Percentiles rank a stretch among this genome's conserved stretches.
Evolutionary conservation across 1,140 invertebrate species (phyloP).

Genomic region (Melanaphis sacchari): DNA sequence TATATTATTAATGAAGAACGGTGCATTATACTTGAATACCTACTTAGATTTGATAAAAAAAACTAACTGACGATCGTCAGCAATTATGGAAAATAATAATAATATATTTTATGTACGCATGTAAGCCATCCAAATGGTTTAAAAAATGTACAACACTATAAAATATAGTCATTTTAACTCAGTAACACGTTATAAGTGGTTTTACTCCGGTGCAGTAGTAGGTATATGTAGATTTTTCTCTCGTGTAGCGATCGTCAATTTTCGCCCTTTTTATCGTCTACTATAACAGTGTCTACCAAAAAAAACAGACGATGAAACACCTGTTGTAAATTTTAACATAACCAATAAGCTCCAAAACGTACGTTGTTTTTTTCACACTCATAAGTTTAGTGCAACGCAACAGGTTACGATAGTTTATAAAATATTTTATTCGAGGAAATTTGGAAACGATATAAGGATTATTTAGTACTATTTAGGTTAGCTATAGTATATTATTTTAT

Average conservation of each 20-base stretch:
- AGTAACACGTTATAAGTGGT: no score
- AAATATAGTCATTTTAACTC: no score
- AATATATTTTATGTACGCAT: not conserved
- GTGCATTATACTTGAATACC: not conserved
- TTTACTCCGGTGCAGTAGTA: not conserved
- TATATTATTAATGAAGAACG: not conserved
- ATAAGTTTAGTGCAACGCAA: not conserved
- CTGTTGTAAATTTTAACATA: slow-evolving; percentile 17
- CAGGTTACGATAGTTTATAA: not conserved
- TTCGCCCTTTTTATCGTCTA: not conserved
- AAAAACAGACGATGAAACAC: not conserved
- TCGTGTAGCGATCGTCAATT: not conserved
- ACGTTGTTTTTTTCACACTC: not conserved
- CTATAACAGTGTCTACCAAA: not conserved
- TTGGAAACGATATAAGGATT: not conserved
- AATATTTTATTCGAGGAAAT: not conserved
- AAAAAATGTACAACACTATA: no score
- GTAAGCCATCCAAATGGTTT: not conserved
- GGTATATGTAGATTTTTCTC: not conserved
- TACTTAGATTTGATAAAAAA: not conserved
- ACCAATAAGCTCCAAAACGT: not conserved
- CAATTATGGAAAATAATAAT: not conserved
- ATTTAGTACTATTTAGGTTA: not conserved
- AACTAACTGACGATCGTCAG: not conserved
- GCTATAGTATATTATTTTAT: not conserved